These are phyloP conservation scores for Grapholita molesta DNA, from an alignment of 1,140 invertebrate species.

Conservation along the genomic window DNA sequence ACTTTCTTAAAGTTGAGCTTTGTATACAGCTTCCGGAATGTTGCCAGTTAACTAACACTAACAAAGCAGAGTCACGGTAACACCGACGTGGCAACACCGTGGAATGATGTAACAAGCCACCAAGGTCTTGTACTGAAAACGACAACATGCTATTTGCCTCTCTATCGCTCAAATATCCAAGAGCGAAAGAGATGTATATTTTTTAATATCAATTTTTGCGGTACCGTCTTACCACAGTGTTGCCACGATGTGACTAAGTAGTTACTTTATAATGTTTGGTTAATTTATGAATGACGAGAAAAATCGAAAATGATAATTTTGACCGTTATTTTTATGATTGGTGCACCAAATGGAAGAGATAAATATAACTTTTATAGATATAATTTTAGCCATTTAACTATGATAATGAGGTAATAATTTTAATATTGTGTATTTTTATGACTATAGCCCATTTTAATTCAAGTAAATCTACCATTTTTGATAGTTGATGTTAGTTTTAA, in stretches of 20 bases:
- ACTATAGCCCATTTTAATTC: neutral
- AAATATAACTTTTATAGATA: conserved; percentile 14
- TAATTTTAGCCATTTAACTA: conserved; percentile 14
- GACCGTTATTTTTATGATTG: conserved; percentile 31
- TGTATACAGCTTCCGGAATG: conserved; percentile 77
- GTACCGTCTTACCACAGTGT: too few relatives aligned
- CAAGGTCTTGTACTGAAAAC: neutral
- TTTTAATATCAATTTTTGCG: too few relatives aligned
- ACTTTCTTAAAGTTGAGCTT: conserved; percentile 54
- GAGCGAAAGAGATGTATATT: too few relatives aligned
- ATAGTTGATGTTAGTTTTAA: conserved; percentile 15
- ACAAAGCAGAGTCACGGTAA: conserved; percentile 29
- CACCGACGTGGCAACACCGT: neutral
- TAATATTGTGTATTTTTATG: conserved; percentile 8
- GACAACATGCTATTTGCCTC: neutral
- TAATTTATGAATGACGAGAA: neutral
- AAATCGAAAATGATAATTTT: neutral
- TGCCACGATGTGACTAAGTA: conserved; percentile 8
- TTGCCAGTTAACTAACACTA: conserved; percentile 66
- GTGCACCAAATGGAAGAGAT: conserved; percentile 55
- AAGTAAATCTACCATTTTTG: conserved; percentile 7
- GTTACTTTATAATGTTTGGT: conserved; percentile 11
- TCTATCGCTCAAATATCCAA: neutral
- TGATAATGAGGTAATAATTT: conserved; percentile 4
- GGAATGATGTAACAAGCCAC: neutral